These are phyloP conservation scores for Ctenopoma kingsleyae DNA, from an alignment of 2,797 vertebrate species.

Conservation along the genomic window DNA sequence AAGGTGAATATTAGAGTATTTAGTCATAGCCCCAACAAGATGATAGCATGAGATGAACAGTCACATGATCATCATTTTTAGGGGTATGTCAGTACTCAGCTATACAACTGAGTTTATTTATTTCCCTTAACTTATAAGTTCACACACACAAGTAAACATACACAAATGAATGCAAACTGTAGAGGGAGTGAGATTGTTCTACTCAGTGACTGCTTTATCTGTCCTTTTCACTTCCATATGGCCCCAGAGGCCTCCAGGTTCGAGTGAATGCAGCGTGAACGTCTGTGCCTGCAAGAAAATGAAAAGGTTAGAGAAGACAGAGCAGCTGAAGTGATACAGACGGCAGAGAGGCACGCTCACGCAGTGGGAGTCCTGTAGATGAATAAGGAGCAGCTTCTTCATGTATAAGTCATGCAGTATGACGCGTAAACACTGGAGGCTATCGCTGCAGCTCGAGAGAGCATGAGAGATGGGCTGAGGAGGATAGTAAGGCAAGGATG, in stretches of 20 bases:
- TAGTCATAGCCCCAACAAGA: too few species aligned
- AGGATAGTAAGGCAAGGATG: slow-evolving; percentile 45
- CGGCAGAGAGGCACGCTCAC: slow-evolving; percentile 36
- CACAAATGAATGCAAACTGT: slow-evolving; percentile 3
- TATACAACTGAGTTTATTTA: too few species aligned
- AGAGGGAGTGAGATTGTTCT: slow-evolving; percentile 20
- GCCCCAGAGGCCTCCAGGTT: slow-evolving; percentile 32
- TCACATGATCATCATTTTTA: too few species aligned
- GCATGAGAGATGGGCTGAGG: slow-evolving; percentile 39
- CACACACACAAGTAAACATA: neutral
- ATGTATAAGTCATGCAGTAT: slow-evolving; percentile 80
- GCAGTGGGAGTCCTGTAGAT: slow-evolving; percentile 66
- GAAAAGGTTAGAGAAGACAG: slow-evolving; percentile 62
- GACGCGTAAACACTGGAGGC: slow-evolving; percentile 75
- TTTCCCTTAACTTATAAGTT: too few species aligned
- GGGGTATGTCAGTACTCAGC: too few species aligned
- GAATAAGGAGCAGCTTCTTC: slow-evolving; percentile 75
- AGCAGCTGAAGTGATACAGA: slow-evolving; percentile 65
- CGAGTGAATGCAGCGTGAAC: slow-evolving; percentile 35
- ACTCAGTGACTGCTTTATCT: slow-evolving; percentile 38
- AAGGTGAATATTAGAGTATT: too few species aligned
- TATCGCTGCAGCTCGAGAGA: slow-evolving; percentile 45
- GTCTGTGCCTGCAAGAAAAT: slow-evolving; percentile 51
- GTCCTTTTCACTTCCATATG: slow-evolving; percentile 48
- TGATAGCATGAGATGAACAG: too few species aligned